Percentiles rank a stretch among this genome's conserved stretches.
phyloP scores from a whole-genome alignment of 2,113 vertebrate genomes.

The Scatophagus argus region DNA sequence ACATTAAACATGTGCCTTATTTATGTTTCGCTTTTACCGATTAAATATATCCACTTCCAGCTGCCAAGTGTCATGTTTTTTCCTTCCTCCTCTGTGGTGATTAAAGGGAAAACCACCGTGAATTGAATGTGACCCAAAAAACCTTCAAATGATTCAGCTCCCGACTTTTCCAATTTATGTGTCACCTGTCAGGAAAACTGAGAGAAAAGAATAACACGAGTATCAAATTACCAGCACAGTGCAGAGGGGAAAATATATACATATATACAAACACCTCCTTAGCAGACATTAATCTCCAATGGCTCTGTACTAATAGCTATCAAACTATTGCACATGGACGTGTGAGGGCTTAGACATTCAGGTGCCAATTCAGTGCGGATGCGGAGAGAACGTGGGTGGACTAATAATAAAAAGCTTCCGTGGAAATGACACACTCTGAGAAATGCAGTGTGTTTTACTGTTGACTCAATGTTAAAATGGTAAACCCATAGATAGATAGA shows the following conservation, averaged over 20 bases:
- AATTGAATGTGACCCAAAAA: constrained; percentile 40
- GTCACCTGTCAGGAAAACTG: constrained; percentile 39
- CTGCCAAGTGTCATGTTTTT: constrained; percentile 35
- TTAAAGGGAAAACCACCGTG: constrained; percentile 33
- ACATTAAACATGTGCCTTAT: constrained; percentile 1
- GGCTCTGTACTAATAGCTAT: constrained; percentile 6
- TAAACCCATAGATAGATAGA: too few species aligned
- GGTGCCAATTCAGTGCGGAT: constrained; percentile 17
- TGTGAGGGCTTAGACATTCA: constrained; percentile 5
- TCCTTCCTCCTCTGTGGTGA: constrained; percentile 28
- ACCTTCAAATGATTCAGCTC: constrained; percentile 26
- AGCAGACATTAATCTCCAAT: constrained; percentile 16
- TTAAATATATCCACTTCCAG: constrained; percentile 27
- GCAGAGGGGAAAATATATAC: not conserved
- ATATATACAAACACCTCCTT: constrained; percentile 18
- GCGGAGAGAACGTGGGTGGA: constrained; percentile 5
- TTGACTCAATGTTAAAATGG: not conserved
- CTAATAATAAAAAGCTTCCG: constrained; percentile 14
- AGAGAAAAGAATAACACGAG: constrained; percentile 32
- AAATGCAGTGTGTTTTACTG: not conserved
- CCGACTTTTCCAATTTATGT: constrained; percentile 30
- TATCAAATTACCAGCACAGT: constrained; percentile 8
- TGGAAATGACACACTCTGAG: not conserved
- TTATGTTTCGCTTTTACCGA: constrained; percentile 2
- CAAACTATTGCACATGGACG: constrained; percentile 5